Evolutionary conservation across 2,888 invertebrate species (phyloP), one percentile per base, ranked within the genome.

Genomic region (Synergus japonicus): DNA sequence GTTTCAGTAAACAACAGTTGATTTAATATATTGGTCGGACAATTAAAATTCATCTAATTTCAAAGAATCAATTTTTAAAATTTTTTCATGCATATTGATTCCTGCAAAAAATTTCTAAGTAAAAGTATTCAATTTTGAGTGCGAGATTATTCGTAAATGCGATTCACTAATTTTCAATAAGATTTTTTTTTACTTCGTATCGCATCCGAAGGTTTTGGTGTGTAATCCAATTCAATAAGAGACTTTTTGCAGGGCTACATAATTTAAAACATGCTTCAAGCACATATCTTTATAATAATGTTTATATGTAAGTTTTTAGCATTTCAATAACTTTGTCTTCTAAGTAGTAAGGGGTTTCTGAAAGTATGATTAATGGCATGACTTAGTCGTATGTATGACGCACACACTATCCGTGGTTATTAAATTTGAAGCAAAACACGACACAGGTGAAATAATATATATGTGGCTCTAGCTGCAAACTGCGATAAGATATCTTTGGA

Each of bases 361-460:
- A 79, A 79, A 77, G 77, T 73, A 76, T 46, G 64, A 67, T 69
- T 44, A 73, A 64, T 79, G 69, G 22, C n/a, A 76, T 46, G 66
- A 76, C 65, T 67, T 58, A 63, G 67, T 41, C 41, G 66, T 67
- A 79, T 83, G 83, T 82, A 80, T 85, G 87, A 86, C 84, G 85
- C 87, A 88, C 85, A 89, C 87, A 88, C 87, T 88, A 87, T 85
- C 84, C 83, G 87, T 87, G 84, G 81, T 89, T 87, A 89, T 87
- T 86, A 83, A 84, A 86, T 86, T 83, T 88, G 86, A 91, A 91
- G 90, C 90, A 88, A 88, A 89, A 90, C 91, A 90, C 89, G 86
- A 88, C 84, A 88, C 49, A 73, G 37, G 73, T 69, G 69, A 73
- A 54, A 73, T 37, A 73, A 73, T 73, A 73, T 73, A 73, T 37